Base-by-base conservation (phyloP, 2,888 invertebrate species). In the Drosophila borealis region DNA sequence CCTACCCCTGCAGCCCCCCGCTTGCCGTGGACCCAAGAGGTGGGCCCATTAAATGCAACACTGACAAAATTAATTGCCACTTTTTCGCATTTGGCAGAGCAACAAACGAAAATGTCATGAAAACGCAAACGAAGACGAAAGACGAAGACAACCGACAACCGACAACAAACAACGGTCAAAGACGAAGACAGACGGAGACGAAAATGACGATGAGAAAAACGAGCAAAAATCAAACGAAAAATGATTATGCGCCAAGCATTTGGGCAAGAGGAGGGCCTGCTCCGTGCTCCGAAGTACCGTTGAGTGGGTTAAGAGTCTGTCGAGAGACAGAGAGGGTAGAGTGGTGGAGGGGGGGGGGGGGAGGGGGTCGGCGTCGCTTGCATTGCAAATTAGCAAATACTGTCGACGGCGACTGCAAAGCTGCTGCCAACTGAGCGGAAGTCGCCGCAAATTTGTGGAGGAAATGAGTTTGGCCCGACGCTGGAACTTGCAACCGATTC, bases 51-150 rank as follows among this genome's bases (percentile, higher is more conserved):
- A 85, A 85, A 85, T 88, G 85, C 85, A 88, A 85, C 85, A 88
- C 84, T 85, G 87, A 83, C 85, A 89, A 89, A 90, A 91, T 90
- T 90, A 91, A 91, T 90, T 90, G 89, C 89, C 84, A 87, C 80
- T 89, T 87, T 83, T 83, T 86, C 86, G 76, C 79, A 80, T 81
- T 90, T 90, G 90, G 90, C 91, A 90, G 81, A 71, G 85, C 88
- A 82, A 90, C 90, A 90, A 91, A 90, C 90, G 87, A 84, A 90
- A 89, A 89, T 91, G 90, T 89, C 90, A 90, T 76, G 61, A 62
- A 60, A 63, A 64, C 66, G 78, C 65, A 63, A 25, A 45, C 42
- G 36, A 14, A 14, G 10, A 39, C 34, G 44, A 49, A 46, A 45
- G 48, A 57, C 39, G n/a, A n/a, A 6, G 21, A 5, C 21, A 21